phyloP scores from a whole-genome alignment of 2,113 vertebrate genomes.

The Leucosticte australis region DNA sequence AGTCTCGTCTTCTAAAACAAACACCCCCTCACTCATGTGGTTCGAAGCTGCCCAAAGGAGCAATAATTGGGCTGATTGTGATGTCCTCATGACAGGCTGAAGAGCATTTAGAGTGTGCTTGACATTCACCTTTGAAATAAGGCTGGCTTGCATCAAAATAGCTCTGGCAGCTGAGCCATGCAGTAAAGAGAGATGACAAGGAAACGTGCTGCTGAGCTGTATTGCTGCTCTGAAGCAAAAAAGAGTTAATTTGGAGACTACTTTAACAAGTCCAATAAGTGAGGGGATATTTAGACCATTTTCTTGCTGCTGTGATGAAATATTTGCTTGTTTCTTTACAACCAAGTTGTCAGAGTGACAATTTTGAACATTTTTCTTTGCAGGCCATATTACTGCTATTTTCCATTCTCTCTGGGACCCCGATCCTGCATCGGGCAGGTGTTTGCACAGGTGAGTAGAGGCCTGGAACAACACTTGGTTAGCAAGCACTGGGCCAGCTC shows the following conservation, averaged over 20 bases:
- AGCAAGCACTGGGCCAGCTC: not conserved
- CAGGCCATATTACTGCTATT: constrained; percentile 77
- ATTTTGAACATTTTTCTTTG: not conserved
- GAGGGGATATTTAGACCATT: not conserved
- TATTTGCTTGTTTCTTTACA: not conserved
- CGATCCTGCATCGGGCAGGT: constrained; percentile 87
- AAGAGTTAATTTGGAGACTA: not conserved
- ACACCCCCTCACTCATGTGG: fast-evolving
- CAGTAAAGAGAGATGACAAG: not conserved
- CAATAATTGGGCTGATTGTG: not conserved
- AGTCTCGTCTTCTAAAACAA: not conserved
- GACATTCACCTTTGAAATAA: not conserved
- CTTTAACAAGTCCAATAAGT: not conserved
- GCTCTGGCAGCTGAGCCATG: not conserved
- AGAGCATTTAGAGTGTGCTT: not conserved
- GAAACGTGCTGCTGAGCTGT: not conserved
- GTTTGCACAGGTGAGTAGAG: constrained; percentile 85
- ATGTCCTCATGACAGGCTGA: fast-evolving
- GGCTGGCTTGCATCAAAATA: not conserved
- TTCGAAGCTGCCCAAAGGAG: not conserved
- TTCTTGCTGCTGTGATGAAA: not conserved
- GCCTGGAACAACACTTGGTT: fast-evolving
- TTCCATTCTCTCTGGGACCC: constrained; percentile 88
- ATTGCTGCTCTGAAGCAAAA: not conserved
- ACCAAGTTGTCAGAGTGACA: not conserved